Base-by-base conservation (phyloP, 2,888 invertebrate species). In the Encarsia formosa region DNA sequence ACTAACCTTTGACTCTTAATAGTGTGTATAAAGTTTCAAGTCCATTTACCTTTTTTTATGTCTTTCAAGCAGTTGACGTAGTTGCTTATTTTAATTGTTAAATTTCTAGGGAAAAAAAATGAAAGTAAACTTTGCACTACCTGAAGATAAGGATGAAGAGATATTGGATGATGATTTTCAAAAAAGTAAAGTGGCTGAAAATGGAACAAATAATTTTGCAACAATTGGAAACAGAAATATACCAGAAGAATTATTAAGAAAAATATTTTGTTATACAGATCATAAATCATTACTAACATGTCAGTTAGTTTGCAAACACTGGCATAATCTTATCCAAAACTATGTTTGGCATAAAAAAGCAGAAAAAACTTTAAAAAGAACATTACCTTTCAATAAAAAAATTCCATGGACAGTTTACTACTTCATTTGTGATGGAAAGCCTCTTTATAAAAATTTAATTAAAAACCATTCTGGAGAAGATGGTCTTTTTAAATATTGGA, bases 251-350 rank as follows among this genome's bases (percentile, higher is more conserved):
- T 58, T 80, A 24, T 56, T 79, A n/a, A 59, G 69, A 3, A 63
- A 75, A 50, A 77, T 80, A 49, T 63, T 80, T 22, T 63, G 63
- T 23, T 68, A 68, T 46, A 59, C 75, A 2, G 74, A 77, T 53
- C 61, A 69, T 2, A 63, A 69, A 44, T 64, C 76, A 19, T 59
- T 80, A 3, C 55, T 77, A 11, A 69, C 64, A 18, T 74, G 75
- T 56, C 73, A 75, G 45, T 57, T 74, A 31, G 80, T 81, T 3
- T 81, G 81, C 58, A 76, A 74, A 60, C 71, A 70, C 38, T 81
- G 81, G 81, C 73, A 74, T 51, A 65, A 67, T 26, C 58, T 80
- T 19, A 74, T 79, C 26, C 73, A 73, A 59, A 71, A 57, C 20
- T 67, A 73, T 18, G 66, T 76, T 4, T 76, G 76, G 76, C 69